Evolutionary conservation across 2,888 invertebrate species (phyloP).

Genomic region (Parascotia fuliginaria): DNA sequence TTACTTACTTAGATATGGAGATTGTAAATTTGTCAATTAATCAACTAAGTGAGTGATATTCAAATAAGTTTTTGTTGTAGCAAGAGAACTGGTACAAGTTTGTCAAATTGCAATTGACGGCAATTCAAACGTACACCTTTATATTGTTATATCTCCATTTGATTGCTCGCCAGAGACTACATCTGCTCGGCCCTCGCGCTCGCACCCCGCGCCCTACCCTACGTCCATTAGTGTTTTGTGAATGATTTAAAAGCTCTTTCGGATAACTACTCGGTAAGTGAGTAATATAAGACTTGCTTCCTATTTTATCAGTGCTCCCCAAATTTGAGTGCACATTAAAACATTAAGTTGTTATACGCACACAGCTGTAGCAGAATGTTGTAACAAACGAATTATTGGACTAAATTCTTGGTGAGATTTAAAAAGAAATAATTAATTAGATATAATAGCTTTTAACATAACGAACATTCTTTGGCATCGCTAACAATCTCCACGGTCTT

Average conservation of each 20-base stretch:
- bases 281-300: constrained; percentile 85
- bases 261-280: constrained; percentile 86
- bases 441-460: constrained; percentile 47
- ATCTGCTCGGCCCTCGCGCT: constrained; percentile 62
- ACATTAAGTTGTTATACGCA: constrained; percentile 69
- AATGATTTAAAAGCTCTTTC: constrained; percentile 87
- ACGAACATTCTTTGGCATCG: constrained; percentile 43
- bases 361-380: constrained; percentile 44
- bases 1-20: too few relatives aligned
- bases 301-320: constrained; percentile 84
- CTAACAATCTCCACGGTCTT: constrained; percentile 24
- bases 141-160: constrained; percentile 84
- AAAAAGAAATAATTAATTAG: constrained; percentile 40
- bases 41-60: too few relatives aligned
- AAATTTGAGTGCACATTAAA: constrained; percentile 85
- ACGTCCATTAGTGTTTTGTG: constrained; percentile 86
- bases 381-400: constrained; percentile 57
- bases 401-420: constrained; percentile 44
- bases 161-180: constrained; percentile 81
- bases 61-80: not conserved
- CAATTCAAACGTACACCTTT: constrained; percentile 79
- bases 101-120: constrained; percentile 70
- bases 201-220: constrained; percentile 64
- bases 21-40: too few relatives aligned
- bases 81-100: constrained; percentile 18